Percentiles rank a stretch among this genome's conserved stretches.
phyloP scores from a whole-genome alignment of 1,140 invertebrate genomes.

The Aphelinus certus region DNA sequence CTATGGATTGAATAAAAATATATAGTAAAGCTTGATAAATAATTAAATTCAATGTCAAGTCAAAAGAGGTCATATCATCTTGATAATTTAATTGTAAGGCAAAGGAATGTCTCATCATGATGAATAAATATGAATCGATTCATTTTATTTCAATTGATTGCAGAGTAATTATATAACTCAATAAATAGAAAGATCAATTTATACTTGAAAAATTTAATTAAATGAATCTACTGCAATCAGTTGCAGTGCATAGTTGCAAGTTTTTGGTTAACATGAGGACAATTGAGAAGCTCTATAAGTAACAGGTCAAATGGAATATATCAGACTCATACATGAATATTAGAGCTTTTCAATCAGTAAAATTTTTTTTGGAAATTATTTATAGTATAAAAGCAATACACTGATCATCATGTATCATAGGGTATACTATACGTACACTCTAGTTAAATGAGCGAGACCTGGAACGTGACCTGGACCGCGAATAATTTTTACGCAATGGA shows the following conservation, averaged over 20 bases:
- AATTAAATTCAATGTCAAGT: too few species aligned
- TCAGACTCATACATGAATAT: constrained; percentile 6
- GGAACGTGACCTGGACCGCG: constrained; percentile 81
- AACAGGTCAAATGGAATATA: constrained; percentile 15
- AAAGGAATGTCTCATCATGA: constrained; percentile 43
- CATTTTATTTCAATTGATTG: constrained; percentile 39
- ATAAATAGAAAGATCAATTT: constrained; percentile 39
- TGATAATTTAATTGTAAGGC: too few species aligned
- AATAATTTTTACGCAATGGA: constrained; percentile 82
- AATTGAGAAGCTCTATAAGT: constrained; percentile 14
- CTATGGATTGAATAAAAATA: too few species aligned
- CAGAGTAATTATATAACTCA: constrained; percentile 36
- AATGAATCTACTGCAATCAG: constrained; percentile 33
- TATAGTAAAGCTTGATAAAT: too few species aligned
- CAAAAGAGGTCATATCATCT: too few species aligned
- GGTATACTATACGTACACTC: constrained; percentile 62
- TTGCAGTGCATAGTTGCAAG: constrained; percentile 11
- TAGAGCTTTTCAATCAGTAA: constrained; percentile 24
- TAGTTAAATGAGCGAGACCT: constrained; percentile 66
- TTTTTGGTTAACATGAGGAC: constrained; percentile 22
- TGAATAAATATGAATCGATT: constrained; percentile 41
- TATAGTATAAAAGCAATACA: constrained; percentile 12
- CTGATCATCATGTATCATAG: too few species aligned
- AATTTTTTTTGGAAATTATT: constrained; percentile 23
- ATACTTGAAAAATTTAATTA: constrained; percentile 17